Percentiles rank a stretch among this genome's conserved stretches.
Evolutionary conservation across 2,888 invertebrate species (phyloP).

Genomic region (Acanthosepion esculentum): DNA sequence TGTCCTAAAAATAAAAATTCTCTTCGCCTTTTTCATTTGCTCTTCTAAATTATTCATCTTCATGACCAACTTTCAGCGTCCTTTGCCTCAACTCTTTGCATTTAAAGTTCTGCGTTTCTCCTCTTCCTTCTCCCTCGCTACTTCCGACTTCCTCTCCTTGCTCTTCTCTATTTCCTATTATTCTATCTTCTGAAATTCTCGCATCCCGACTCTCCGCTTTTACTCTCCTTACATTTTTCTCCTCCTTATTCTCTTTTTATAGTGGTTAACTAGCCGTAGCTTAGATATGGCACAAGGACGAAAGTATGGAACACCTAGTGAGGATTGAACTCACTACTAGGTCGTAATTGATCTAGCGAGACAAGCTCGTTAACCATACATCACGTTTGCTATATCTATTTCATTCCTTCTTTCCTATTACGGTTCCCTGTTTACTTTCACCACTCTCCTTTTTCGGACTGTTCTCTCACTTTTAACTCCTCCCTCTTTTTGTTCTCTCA

Average conservation of each 20-base stretch:
- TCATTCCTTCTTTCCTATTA: neutral
- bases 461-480: neutral
- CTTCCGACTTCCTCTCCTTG: neutral
- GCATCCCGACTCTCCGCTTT: too few relatives aligned
- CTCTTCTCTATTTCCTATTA: too few relatives aligned
- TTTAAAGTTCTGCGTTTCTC: neutral
- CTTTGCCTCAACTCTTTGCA: neutral
- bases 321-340: too few relatives aligned
- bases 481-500: neutral
- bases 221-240: too few relatives aligned
- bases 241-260: too few relatives aligned
- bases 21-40: neutral
- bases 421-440: neutral
- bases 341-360: too few relatives aligned
- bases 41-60: neutral
- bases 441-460: neutral
- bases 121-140: neutral
- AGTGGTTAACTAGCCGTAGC: too few relatives aligned
- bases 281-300: too few relatives aligned
- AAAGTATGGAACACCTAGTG: too few relatives aligned
- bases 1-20: slow-evolving; percentile 13
- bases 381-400: too few relatives aligned
- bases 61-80: neutral
- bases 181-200: too few relatives aligned
- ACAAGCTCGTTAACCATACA: too few relatives aligned